Base-by-base conservation (phyloP, 2,113 vertebrate species). In the Eurypyga helias region DNA sequence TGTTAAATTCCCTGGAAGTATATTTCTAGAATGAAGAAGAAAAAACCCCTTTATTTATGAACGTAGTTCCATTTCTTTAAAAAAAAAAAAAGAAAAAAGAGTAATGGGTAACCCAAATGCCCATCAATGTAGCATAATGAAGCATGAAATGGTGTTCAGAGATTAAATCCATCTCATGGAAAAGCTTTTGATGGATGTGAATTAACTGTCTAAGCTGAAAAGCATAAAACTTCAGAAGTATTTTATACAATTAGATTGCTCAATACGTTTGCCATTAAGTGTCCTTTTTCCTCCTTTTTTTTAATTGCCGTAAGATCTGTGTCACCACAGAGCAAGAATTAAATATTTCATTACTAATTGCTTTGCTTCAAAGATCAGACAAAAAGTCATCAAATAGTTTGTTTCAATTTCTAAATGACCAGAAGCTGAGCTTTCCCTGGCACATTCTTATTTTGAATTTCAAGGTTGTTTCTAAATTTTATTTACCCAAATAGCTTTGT, bases 81-180 rank as follows among this genome's bases (percentile, higher is more conserved):
- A 46, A 65, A 62, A 62, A 34, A 28, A 55, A 46, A 65, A 62
- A 62, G n/a, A 23, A 33, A 45, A 72, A 61, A 57, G 82, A 95
- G 38, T 91, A 88, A 97, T 87, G 90, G 90, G 67, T 31, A 72
- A 75, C 83, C 60, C 65, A 97, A 96, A 71, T 86, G 64, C 76
- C 75, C 80, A 93, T 95, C 96, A 90, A 28, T 46, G 54, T 24
- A 55, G 84, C 70, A 97, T 96, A 98, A 97, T 72, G 95, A 98
- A 96, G 95, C 96, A 87, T 94, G 95, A 97, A 97, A 98, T 95
- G 65, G 92, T 55, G 7, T 89, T 96, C 78, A 78, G 78, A 97
- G 93, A 95, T 80, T 54, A 97, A 97, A 97, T 96, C 75, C 64
- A 78, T 93, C 96, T 96, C 87, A 87, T 75, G 49, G 49, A 88